Evolutionary conservation across 2,888 invertebrate species (phyloP).

Genomic region (Nephrotoma guestfalica): DNA sequence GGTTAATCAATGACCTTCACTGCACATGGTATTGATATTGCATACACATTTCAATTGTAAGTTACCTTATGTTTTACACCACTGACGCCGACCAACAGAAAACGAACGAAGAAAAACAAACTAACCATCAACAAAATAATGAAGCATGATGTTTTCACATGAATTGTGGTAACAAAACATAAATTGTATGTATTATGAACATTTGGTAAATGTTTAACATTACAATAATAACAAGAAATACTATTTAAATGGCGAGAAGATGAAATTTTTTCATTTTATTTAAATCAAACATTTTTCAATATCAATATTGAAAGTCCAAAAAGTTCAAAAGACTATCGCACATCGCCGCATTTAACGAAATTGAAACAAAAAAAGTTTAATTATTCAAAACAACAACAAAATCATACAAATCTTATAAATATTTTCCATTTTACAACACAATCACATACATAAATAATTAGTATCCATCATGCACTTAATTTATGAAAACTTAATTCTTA

Average conservation of each 20-base stretch:
- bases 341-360: background rate
- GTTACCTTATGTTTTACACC: background rate
- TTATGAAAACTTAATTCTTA: background rate
- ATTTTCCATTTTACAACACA: background rate
- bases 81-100: background rate
- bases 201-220: background rate
- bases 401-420: background rate
- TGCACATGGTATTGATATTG: background rate
- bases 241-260: background rate
- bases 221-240: background rate
- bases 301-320: background rate
- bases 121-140: background rate
- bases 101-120: background rate
- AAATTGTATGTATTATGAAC: background rate
- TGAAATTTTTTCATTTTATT: background rate
- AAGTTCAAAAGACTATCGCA: background rate
- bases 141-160: background rate
- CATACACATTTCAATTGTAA: background rate
- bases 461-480: background rate
- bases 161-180: background rate
- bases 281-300: background rate
- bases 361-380: background rate
- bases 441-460: background rate
- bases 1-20: background rate
- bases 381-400: background rate